phyloP scores from a whole-genome alignment of 2,888 invertebrate species.

The Caenorhabditis panamensis region DNA sequence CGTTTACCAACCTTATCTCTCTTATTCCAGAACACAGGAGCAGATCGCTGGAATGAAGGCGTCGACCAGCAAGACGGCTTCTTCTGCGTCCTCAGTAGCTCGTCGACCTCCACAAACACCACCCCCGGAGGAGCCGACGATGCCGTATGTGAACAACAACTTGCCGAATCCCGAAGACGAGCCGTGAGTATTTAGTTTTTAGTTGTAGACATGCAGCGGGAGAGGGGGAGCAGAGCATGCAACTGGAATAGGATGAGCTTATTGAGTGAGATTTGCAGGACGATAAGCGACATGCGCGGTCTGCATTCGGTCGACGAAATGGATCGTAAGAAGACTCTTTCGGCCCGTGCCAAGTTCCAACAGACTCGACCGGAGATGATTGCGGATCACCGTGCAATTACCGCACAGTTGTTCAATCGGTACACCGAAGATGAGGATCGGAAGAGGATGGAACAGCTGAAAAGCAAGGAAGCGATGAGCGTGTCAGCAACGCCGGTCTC shows the following conservation, averaged over 20 bases:
- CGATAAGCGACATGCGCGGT: slow-evolving; percentile 8
- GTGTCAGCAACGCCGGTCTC: slow-evolving; percentile 14
- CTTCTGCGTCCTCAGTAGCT: neutral
- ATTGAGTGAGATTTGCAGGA: slow-evolving; percentile 8
- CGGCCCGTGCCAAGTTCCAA: slow-evolving; percentile 7
- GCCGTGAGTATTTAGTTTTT: slow-evolving; percentile 34
- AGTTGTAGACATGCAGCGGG: neutral
- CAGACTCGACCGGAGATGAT: slow-evolving; percentile 23
- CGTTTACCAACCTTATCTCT: neutral
- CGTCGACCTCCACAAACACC: slow-evolving; percentile 15
- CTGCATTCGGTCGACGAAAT: slow-evolving; percentile 15
- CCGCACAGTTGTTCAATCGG: slow-evolving; percentile 30
- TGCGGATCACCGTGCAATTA: slow-evolving; percentile 23
- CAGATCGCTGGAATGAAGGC: slow-evolving; percentile 42
- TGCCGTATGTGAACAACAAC: slow-evolving; percentile 34
- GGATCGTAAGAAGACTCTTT: slow-evolving; percentile 17
- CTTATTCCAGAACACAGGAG: slow-evolving; percentile 13
- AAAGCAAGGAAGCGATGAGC: slow-evolving; percentile 48
- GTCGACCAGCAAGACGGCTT: slow-evolving; percentile 36
- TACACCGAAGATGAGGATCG: slow-evolving; percentile 47
- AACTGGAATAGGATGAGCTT: neutral
- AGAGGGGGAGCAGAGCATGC: neutral
- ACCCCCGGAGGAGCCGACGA: slow-evolving; percentile 26
- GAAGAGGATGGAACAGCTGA: slow-evolving; percentile 34
- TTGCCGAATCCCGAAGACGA: slow-evolving; percentile 50